Conservation (phyloP, 1,140 invertebrate genomes). For the Lepidurus arcticus region DNA sequence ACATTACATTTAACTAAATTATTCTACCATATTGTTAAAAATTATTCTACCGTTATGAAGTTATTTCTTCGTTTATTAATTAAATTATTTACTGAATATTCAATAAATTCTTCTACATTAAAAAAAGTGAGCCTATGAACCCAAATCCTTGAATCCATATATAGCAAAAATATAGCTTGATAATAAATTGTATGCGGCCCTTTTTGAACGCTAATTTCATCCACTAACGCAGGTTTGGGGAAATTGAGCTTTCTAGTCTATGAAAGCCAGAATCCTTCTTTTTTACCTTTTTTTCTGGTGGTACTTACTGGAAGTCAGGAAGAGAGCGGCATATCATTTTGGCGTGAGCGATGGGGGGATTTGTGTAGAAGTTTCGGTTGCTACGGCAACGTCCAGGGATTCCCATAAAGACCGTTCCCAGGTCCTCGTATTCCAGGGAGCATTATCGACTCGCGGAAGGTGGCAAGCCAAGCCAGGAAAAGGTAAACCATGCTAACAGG, state of each 20-base stretch:
- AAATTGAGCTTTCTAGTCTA: background rate
- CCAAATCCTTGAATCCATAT: too few species aligned
- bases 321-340: too few species aligned
- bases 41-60: too few species aligned
- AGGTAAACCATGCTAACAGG: background rate
- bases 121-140: too few species aligned
- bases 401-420: constrained; percentile 5
- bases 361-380: constrained; percentile 19
- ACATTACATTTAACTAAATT: too few species aligned
- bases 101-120: too few species aligned
- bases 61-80: too few species aligned
- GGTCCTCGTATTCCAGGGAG: background rate
- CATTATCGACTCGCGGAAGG: constrained; percentile 17
- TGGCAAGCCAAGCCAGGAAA: constrained; percentile 12
- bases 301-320: background rate
- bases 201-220: background rate
- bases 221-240: background rate
- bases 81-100: too few species aligned
- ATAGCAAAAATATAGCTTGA: too few species aligned
- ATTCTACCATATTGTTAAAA: too few species aligned
- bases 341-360: constrained; percentile 4
- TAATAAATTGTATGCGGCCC: too few species aligned
- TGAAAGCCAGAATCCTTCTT: background rate
- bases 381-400: background rate
- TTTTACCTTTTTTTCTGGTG: background rate